A percentile compares a stretch with the other conserved stretches of the same genome.
Conservation (phyloP, 2,113 vertebrate genomes). For the Felis catus region DNA sequence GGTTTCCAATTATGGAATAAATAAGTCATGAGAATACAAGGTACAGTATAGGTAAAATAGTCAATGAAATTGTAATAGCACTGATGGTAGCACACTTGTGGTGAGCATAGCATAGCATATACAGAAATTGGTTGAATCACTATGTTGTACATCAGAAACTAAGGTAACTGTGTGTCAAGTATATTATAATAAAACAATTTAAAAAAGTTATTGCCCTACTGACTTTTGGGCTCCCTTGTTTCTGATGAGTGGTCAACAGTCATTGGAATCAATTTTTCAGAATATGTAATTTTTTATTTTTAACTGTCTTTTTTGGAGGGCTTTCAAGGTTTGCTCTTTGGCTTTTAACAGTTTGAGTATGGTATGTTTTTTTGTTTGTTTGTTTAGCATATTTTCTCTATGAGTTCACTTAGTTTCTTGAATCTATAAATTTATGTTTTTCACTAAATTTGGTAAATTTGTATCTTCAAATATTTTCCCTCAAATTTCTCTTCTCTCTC, state of each 20-base stretch:
- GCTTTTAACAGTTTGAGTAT: background rate
- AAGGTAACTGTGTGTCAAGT: background rate
- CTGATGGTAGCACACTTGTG: background rate
- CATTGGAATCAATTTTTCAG: background rate
- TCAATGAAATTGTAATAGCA: background rate
- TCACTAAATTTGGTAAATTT: background rate
- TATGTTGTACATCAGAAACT: background rate
- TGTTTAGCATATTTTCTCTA: background rate
- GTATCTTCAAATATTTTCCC: background rate
- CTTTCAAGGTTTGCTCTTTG: background rate
- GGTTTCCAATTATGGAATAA: background rate
- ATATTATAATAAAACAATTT: background rate
- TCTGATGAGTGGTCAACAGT: background rate
- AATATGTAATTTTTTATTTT: background rate
- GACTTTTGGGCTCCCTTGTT: background rate
- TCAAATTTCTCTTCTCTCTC: background rate
- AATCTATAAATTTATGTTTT: background rate
- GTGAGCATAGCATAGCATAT: background rate
- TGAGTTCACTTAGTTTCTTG: background rate
- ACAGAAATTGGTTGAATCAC: background rate
- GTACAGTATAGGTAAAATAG: background rate
- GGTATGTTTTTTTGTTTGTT: background rate
- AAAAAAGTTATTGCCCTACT: background rate
- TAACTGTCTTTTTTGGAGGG: background rate
- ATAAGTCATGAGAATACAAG: background rate